Evolutionary conservation across 2,888 invertebrate genomes (phyloP).

Genomic region (Troides helena): DNA sequence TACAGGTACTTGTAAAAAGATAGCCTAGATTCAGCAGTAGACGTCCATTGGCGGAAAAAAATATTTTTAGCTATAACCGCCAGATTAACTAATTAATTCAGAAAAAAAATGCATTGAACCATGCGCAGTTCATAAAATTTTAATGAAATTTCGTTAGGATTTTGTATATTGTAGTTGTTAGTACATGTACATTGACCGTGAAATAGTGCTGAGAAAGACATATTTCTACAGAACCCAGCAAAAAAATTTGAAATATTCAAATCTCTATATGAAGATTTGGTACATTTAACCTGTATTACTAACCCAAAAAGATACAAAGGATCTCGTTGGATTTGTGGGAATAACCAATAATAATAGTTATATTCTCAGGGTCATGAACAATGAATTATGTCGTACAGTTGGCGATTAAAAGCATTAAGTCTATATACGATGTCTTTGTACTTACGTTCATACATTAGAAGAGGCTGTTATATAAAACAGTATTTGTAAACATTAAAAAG

Average conservation of each 20-base stretch:
- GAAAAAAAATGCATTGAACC: too few relatives aligned
- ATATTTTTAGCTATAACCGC: too few relatives aligned
- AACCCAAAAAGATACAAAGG: constrained; percentile 19
- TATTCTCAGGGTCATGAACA: constrained; percentile 15
- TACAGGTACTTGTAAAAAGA: too few relatives aligned
- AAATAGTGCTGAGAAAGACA: neutral
- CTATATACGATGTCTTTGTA: neutral
- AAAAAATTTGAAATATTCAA: neutral
- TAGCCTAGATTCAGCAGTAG: too few relatives aligned
- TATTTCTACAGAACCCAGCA: constrained; percentile 11
- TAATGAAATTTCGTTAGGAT: too few relatives aligned
- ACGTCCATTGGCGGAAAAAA: too few relatives aligned
- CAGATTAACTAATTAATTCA: too few relatives aligned
- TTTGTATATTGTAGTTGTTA: neutral
- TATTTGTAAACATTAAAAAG: too few relatives aligned
- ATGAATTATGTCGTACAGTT: constrained; percentile 5
- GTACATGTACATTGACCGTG: neutral
- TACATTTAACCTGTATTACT: constrained; percentile 23
- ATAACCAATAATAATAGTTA: constrained; percentile 7
- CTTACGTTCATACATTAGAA: neutral
- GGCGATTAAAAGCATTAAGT: neutral
- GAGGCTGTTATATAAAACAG: neutral
- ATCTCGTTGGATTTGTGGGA: constrained; percentile 5
- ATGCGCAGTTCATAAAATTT: too few relatives aligned
- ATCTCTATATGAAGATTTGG: neutral